phyloP scores from a whole-genome alignment of 1,140 invertebrate species.

The Theocolax elegans region DNA sequence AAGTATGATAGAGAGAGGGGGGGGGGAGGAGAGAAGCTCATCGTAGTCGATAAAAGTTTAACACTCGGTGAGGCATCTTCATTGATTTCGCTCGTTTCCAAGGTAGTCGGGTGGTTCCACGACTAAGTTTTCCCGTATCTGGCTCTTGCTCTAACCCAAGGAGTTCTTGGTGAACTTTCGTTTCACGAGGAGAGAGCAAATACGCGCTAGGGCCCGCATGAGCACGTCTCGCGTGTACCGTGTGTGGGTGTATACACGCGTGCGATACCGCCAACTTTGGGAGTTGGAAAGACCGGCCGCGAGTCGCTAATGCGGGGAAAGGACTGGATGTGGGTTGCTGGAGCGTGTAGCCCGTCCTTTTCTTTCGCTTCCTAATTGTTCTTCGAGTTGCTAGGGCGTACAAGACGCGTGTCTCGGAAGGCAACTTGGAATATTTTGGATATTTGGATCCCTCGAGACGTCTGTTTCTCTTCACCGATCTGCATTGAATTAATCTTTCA shows the following conservation, averaged over 20 bases:
- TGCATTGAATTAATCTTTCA: no score
- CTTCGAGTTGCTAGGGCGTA: no score
- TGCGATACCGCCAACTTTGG: neutral
- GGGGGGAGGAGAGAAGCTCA: no score
- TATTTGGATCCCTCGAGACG: no score
- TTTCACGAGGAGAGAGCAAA: constrained; percentile 21
- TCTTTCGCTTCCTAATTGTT: neutral
- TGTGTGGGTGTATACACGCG: neutral
- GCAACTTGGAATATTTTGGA: no score
- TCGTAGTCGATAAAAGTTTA: no score
- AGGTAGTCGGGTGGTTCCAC: neutral
- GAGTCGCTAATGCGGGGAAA: no score
- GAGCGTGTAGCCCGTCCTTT: no score
- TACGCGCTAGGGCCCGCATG: neutral
- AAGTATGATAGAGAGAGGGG: no score
- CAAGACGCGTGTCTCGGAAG: no score
- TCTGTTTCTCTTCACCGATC: no score
- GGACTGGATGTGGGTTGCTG: neutral
- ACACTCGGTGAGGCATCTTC: neutral
- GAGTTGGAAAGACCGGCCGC: neutral
- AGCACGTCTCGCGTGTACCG: neutral
- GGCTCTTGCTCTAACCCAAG: neutral
- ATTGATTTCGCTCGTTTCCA: constrained; percentile 18
- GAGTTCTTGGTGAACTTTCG: constrained; percentile 19
- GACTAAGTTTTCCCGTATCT: constrained; percentile 8